Evolutionary conservation across 2,113 vertebrate genomes (phyloP).

Genomic region (Myrmecobius fasciatus): DNA sequence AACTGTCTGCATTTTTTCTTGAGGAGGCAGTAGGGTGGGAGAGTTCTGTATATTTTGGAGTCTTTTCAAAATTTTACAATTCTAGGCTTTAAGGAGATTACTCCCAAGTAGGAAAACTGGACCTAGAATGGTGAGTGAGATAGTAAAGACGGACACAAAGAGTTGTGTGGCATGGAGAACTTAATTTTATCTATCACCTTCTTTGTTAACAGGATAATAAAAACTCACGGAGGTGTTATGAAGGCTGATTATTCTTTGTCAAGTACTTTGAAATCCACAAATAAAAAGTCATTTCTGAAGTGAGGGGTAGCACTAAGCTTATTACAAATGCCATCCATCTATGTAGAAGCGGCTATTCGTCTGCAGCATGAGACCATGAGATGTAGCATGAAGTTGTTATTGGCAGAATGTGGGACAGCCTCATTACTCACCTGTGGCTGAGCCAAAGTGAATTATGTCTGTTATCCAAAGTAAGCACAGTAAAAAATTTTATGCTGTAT

Average conservation of each 20-base stretch:
- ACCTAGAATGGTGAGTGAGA: background rate
- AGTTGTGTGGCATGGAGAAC: background rate
- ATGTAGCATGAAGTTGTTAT: background rate
- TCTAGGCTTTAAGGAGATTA: fast-evolving
- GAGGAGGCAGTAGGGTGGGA: background rate
- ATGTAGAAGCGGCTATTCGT: background rate
- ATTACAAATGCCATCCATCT: fast-evolving
- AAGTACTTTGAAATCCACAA: fast-evolving
- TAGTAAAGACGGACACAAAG: background rate
- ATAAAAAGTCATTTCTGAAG: fast-evolving
- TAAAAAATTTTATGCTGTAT: fast-evolving
- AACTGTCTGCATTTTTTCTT: fast-evolving
- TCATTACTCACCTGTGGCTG: fast-evolving
- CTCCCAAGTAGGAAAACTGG: background rate
- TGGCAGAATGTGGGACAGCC: fast-evolving
- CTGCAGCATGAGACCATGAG: background rate
- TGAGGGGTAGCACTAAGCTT: fast-evolving
- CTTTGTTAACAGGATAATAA: background rate
- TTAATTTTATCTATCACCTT: background rate
- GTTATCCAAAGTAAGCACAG: background rate
- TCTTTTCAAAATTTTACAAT: fast-evolving
- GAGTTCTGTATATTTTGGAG: background rate
- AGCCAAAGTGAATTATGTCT: fast-evolving
- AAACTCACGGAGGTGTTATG: fast-evolving
- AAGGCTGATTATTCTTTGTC: background rate